Evolutionary conservation across 2,888 invertebrate species (phyloP), one percentile per base, ranked within the genome.

Genomic region (Neria commutata): DNA sequence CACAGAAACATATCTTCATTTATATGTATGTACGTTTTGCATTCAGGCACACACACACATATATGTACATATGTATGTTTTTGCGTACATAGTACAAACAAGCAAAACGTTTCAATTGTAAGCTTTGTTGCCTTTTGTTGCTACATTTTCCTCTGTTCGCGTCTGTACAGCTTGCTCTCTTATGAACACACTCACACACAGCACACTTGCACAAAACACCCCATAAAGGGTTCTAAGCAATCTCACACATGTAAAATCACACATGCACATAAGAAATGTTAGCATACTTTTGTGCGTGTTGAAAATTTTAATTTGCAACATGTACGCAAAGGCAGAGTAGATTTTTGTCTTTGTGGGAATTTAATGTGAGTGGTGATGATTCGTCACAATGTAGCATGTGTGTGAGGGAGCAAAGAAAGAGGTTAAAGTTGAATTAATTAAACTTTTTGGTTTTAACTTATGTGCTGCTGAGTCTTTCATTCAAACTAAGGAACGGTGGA

Each of bases 91-190:
- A n/a, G n/a, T n/a, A n/a, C n/a, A n/a, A n/a, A n/a, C n/a, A n/a
- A n/a, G 40, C 29, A 17, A 52, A 49, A 54, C 24, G 54, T 54
- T 54, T 58, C 45, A 54, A 58, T 54, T 58, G 54, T 54, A 17
- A 42, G 4, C 42, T 40, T 52, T 40, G 3, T 24, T 6, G n/a
- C 24, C 16, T 34, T 19, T 34, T 33, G 33, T 19, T 29, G 5
- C 24, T n/a, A 23, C 14, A 16, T 24, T 29, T 46, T 29, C 34
- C 24, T 16, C 17, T 48, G 14, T 33, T 19, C 21, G 16, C 33
- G 1, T 48, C 23, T 48, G 16, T 45, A 23, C 10, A 37, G 40
- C 10, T 2, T 47, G 24, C 26, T n/a, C n/a, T n/a, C n/a, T n/a
- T n/a, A n/a, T n/a, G n/a, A n/a, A n/a, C n/a, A n/a, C n/a, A n/a